Evolutionary conservation across 2,113 vertebrate genomes (phyloP), one percentile per base, ranked within the genome.

Genomic region (Psilopogon haemacephalus): DNA sequence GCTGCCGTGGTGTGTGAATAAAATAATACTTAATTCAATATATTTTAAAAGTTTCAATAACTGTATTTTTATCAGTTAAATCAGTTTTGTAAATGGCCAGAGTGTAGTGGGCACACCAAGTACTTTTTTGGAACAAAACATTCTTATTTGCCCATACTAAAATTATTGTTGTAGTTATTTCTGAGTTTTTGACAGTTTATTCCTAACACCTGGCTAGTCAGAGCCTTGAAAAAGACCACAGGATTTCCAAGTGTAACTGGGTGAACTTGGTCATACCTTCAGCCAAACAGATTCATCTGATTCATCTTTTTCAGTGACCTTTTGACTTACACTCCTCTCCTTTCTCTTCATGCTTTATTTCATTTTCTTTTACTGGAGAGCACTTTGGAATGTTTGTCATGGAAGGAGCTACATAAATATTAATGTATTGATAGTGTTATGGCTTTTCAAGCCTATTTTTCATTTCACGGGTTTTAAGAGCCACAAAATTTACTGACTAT

Each of bases 351-450:
- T 83, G 91, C 89, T 94, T 97, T 97, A 92, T 94, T 97, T 97
- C 44, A 86, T 89, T 96, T 97, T 97, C 86, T 96, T 94, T 97
- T 97, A 95, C 86, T 83, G 42, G 80, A 90, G 89, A 97, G 80
- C 79, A 91, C 88, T 97, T 96, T 8, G 30, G 86, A 96, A 96
- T 95, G 56, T 97, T 97, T 97, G 91, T 97, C 97, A 97, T 98
- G 94, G 97, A 97, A 97, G 97, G 84, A 95, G 74, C 90, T 92
- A 92, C 90, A 98, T 97, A 97, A 98, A 98, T 98, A 98, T 98
- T 98, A 97, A 98, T 97, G 95, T 96, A 96, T 97, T 97, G 97
- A 97, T 97, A 94, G 95, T 93, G 74, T 96, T 97, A 97, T 56
- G 84, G 95, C 50, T 97, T 97, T 97, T 96, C 71, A 83, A 97